Evolutionary conservation across 2,113 vertebrate genomes (phyloP), one percentile per base, ranked within the genome.

Genomic region (Phrynosoma blainvillii): DNA sequence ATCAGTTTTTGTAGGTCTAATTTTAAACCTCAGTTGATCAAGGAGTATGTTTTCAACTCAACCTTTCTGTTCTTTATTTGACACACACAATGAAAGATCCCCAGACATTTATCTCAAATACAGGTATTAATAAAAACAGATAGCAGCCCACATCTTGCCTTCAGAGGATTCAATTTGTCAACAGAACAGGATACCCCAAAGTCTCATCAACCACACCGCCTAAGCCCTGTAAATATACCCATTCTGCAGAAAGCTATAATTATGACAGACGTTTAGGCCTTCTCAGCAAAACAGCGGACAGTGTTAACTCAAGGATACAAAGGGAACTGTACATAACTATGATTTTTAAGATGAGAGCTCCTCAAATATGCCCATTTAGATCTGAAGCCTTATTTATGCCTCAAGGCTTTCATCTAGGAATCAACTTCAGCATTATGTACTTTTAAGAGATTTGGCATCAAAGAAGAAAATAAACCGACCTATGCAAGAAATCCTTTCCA

Each of bases 1-100:
- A 84, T 93, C 79, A 88, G 14, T 84, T 14, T 52, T 81, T 89
- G 84, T 77, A 90, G 88, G 87, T 88, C n/a, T 71, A 25, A 25
- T 42, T 77, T 42, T 32, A 73, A 56, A 25, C 27, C 47, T 86
- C 85, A 70, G 21, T 0, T 25, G 21, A 47, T n/a, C 42, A 76
- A 36, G 16, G 27, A 20, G 1, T 81, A 7, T 62, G 3, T 27
- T 74, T 84, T 84, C 30, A 4, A 71, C 16, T 83, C 14, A 82
- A 70, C n/a, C 4, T 2, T 74, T 74, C 54, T 73, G 42, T 32
- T 16, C 59, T 62, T 62, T 62, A 73, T 30, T 71, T 71, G 25
- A 18, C 18, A n/a, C 30, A 56, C 30, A 47, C 36, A 77, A 2
- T 11, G 25, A 71, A 30, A 30, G 68, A 27, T 71, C 68, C 18